These are phyloP conservation scores for Psammodynastes pulverulentus DNA, from an alignment of 2,113 vertebrate genomes.

Conservation along the genomic window DNA sequence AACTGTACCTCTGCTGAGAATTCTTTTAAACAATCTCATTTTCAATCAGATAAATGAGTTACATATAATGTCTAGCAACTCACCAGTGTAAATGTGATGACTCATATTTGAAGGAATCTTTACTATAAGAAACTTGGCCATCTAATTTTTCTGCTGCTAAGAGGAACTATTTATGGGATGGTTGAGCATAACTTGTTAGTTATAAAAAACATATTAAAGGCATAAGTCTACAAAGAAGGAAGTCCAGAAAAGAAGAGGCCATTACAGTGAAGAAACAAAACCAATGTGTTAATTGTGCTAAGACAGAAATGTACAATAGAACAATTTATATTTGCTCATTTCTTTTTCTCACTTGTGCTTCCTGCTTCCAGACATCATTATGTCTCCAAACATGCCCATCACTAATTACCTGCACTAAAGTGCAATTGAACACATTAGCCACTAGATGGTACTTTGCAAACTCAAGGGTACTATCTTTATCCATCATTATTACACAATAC, in stretches of 20 bases:
- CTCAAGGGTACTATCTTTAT: background rate
- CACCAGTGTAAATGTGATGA: background rate
- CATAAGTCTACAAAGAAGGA: accelerated
- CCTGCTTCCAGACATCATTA: slow-evolving; percentile 42
- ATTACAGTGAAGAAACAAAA: background rate
- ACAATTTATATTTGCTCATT: accelerated
- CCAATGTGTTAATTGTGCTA: accelerated
- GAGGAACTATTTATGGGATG: background rate
- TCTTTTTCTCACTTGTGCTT: background rate
- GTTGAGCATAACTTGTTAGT: background rate
- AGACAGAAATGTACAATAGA: accelerated
- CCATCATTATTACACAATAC: background rate
- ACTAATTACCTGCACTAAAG: background rate
- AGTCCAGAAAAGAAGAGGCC: background rate
- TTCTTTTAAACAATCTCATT: background rate
- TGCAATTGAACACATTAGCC: background rate
- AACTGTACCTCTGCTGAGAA: background rate
- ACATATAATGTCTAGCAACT: background rate
- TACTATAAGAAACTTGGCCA: background rate
- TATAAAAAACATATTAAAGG: accelerated
- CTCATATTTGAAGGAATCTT: background rate
- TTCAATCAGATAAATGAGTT: background rate
- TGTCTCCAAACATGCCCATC: slow-evolving; percentile 50
- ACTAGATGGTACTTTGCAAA: slow-evolving; percentile 44
- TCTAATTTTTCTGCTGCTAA: background rate